Base-by-base conservation (phyloP, 2,797 vertebrate genomes). In the Mormyrops attenuatus region DNA sequence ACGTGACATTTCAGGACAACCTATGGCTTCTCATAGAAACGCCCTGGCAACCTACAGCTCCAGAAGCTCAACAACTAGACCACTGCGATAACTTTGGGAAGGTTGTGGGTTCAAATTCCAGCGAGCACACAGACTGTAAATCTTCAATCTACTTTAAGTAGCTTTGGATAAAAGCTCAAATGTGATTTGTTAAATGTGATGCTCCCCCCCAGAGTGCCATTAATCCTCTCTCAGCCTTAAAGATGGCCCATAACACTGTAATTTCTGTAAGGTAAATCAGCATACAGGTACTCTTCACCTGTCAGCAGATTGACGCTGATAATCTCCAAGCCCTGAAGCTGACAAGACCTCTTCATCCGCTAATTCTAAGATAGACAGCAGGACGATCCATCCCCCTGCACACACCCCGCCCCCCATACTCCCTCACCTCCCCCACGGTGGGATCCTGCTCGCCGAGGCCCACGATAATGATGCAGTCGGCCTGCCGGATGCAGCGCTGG, bases 361-460 rank as follows among this genome's bases (percentile, higher is more conserved):
- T 34, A 17, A 34, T 73, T 73, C 30, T 38, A 4, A 73, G 30
- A 69, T 9, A 30, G 20, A 22, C 22, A 11, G 3, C 3, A 41
- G 8, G 20, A 47, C 20, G n/a, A 50, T 50, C 80, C 8, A 22
- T 49, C 38, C 47, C 50, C 15, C 15, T 34, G 11, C 22, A 22
- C 0, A 3, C 6, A 8, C 55, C 7, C 6, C 2, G 4, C 0
- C 57, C 80, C 2, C 11, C n/a, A n/a, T n/a, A 2, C 41, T 15
- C 60, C 85, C 95, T 90, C 90, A 99, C 98, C 97, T 98, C 97
- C 3, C 98, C 98, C 38, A 98, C 96, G 0, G 95, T 92, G 0
- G 98, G 98, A 88, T 99, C 98, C 93, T 98, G 97, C 77, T 99
- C 98, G 0, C 98, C 98, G 90, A 99, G 95, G 7, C 98, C 98